Evolutionary conservation across 2,888 invertebrate genomes (phyloP).

Genomic region (Lasioglossum marginatum): DNA sequence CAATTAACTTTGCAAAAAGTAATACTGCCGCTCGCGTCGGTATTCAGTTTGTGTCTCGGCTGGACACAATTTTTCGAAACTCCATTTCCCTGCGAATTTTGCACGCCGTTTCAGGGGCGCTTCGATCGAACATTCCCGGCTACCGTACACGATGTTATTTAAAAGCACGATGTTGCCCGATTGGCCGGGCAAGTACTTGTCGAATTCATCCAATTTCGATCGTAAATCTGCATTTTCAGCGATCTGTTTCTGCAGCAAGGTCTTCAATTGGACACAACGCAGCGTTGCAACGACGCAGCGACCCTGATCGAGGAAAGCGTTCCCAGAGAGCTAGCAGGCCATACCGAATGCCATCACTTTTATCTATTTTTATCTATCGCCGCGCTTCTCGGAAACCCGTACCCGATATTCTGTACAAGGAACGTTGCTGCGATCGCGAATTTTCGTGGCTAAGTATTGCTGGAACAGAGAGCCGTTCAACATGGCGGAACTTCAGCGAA

Average conservation of each 20-base stretch:
- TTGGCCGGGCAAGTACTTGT: no score
- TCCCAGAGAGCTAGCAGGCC: conserved; percentile 45
- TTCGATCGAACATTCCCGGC: no score
- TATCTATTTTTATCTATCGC: conserved; percentile 59
- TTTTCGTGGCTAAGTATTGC: neutral
- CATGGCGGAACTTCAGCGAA: neutral
- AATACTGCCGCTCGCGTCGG: neutral
- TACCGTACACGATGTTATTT: no score
- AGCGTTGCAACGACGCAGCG: conserved; percentile 10
- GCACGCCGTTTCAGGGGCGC: neutral
- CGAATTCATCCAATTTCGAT: no score
- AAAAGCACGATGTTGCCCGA: no score
- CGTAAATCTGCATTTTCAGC: no score
- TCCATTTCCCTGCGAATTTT: neutral
- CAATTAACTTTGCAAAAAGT: neutral
- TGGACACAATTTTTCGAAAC: neutral
- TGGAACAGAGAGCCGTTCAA: neutral
- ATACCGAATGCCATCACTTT: conserved; percentile 34
- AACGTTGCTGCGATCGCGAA: conserved; percentile 18
- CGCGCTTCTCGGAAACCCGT: conserved; percentile 41
- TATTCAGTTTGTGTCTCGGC: neutral
- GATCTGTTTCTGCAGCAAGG: no score
- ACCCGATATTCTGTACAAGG: conserved; percentile 19
- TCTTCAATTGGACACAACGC: no score
- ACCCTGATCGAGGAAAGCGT: conserved; percentile 55